Conservation (phyloP, 1,140 invertebrate genomes). For the Drosophila kohkoa region DNA sequence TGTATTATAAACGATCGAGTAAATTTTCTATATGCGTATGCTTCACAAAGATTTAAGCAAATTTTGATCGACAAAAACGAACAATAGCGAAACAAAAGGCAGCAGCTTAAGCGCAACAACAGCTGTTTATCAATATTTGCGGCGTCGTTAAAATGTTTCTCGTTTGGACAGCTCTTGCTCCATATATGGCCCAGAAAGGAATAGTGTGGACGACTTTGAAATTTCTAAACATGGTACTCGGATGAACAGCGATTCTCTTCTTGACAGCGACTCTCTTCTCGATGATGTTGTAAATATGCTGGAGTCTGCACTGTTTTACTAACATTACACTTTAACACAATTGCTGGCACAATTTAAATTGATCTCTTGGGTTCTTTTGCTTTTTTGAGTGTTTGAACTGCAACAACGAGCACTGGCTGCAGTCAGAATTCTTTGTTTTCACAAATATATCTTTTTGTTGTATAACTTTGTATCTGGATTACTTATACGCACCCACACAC, state of each 20-base stretch:
- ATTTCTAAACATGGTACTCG: constrained; percentile 93
- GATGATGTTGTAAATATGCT: constrained; percentile 45
- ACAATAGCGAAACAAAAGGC: not conserved
- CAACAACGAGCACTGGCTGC: constrained; percentile 4
- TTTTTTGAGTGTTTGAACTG: not conserved
- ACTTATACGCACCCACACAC: constrained; percentile 19
- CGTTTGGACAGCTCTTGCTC: constrained; percentile 35
- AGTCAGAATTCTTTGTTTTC: constrained; percentile 21
- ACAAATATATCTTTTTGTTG: constrained; percentile 26
- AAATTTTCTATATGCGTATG: not conserved
- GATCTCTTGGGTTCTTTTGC: not conserved
- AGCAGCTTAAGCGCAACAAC: constrained; percentile 30
- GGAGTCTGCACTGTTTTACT: constrained; percentile 52
- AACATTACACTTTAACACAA: constrained; percentile 64
- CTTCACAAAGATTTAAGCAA: constrained; percentile 9
- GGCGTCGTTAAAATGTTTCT: constrained; percentile 27
- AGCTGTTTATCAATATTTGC: constrained; percentile 33
- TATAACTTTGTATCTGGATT: constrained; percentile 40
- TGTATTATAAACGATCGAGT: constrained; percentile 7
- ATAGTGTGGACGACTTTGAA: constrained; percentile 30
- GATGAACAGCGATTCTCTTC: constrained; percentile 94
- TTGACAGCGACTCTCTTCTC: constrained; percentile 67
- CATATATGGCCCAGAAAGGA: constrained; percentile 45
- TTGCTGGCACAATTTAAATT: constrained; percentile 26
- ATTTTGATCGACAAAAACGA: constrained; percentile 4